These are phyloP conservation scores for Otocyon megalotis DNA, from an alignment of 2,113 vertebrate species.

Conservation along the genomic window DNA sequence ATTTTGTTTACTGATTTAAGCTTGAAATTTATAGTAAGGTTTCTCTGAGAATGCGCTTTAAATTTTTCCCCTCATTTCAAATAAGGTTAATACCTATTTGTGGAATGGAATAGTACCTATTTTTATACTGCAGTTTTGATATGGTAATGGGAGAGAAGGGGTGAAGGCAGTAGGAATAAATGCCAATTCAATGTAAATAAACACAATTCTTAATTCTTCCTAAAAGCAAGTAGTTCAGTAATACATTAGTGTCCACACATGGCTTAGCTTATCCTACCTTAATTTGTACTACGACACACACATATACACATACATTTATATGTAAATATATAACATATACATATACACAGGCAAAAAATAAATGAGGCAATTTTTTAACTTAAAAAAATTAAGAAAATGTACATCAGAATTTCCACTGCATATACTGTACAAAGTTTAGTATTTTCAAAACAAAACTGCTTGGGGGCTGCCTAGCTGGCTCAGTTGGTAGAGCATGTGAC, in stretches of 20 bases:
- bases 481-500: background rate
- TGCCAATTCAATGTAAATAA: background rate
- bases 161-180: background rate
- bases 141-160: background rate
- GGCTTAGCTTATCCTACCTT: background rate
- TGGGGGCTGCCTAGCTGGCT: background rate
- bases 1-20: background rate
- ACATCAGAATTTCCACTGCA: background rate
- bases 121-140: slow-evolving; percentile 11
- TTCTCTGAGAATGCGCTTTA: background rate
- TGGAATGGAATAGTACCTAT: background rate
- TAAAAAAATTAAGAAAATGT: background rate
- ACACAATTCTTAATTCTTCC: background rate
- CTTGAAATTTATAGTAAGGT: background rate
- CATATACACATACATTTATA: background rate
- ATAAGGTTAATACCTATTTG: background rate
- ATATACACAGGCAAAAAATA: background rate
- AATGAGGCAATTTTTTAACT: background rate
- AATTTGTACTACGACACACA: slow-evolving; percentile 10
- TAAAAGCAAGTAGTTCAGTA: slow-evolving; percentile 43
- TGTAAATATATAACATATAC: background rate
- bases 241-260: background rate
- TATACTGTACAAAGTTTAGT: background rate
- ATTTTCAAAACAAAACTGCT: slow-evolving; percentile 50
- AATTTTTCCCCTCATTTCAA: background rate